Evolutionary conservation across 2,888 invertebrate species (phyloP).

Genomic region (Tiliacea aurago): DNA sequence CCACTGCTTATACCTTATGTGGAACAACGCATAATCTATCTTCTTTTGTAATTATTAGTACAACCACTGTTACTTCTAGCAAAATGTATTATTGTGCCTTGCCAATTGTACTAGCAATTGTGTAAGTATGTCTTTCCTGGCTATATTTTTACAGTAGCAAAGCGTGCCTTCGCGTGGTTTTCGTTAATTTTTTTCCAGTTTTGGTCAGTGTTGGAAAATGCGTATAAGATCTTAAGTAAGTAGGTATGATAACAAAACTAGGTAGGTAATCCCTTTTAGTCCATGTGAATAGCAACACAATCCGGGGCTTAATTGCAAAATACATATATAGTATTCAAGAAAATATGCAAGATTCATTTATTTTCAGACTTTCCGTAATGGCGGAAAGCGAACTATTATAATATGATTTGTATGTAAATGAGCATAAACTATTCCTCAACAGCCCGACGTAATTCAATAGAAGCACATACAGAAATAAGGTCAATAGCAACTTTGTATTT

Average conservation of each 20-base stretch:
- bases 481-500: conserved; percentile 23
- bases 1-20: neutral
- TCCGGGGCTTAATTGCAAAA: neutral
- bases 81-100: neutral
- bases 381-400: conserved; percentile 22
- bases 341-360: neutral
- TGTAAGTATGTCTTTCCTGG: neutral
- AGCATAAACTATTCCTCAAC: conserved; percentile 19
- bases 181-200: neutral
- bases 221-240: neutral
- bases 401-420: conserved; percentile 51
- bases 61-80: too few relatives aligned
- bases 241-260: neutral
- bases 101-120: neutral
- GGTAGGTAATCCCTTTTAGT: neutral
- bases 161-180: neutral
- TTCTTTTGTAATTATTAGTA: too few relatives aligned
- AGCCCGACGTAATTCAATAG: conserved; percentile 2
- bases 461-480: conserved; percentile 35
- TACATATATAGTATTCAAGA: neutral
- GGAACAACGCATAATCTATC: neutral
- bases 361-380: neutral
- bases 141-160: neutral
- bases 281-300: neutral
- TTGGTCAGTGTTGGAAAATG: neutral